Conservation (phyloP, 2,113 vertebrate genomes). For the Capreolus pygargus region DNA sequence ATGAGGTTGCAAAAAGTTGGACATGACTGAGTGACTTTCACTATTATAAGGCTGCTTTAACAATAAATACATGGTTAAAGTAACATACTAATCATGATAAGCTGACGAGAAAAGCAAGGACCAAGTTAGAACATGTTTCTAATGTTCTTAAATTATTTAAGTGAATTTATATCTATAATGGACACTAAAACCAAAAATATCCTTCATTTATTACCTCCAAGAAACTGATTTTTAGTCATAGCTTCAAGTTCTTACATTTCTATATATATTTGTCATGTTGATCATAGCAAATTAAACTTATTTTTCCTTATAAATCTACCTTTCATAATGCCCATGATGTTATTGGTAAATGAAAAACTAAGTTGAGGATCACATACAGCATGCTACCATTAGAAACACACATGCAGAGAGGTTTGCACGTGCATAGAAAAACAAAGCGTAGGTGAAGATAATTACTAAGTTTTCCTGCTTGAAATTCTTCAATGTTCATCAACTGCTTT, state of each 20-base stretch:
- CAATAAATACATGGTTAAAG: slow-evolving; percentile 22
- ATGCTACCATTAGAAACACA: background rate
- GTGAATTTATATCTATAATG: background rate
- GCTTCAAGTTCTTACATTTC: background rate
- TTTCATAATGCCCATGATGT: background rate
- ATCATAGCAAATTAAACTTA: slow-evolving; percentile 17
- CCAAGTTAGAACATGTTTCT: background rate
- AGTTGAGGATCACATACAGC: background rate
- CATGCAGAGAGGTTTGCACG: background rate
- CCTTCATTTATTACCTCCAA: background rate
- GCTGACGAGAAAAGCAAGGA: slow-evolving; percentile 15
- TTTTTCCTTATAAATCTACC: slow-evolving; percentile 16
- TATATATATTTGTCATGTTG: background rate
- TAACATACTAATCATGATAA: slow-evolving; percentile 8
- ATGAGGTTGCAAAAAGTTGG: background rate
- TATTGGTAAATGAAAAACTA: background rate
- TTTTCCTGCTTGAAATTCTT: slow-evolving; percentile 17
- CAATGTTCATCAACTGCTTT: background rate
- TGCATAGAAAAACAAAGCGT: background rate
- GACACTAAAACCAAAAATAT: background rate
- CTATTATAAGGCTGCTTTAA: slow-evolving; percentile 5
- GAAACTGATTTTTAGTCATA: background rate
- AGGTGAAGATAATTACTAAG: background rate
- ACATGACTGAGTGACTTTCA: background rate
- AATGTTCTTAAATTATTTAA: slow-evolving; percentile 36